Evolutionary conservation across 2,888 invertebrate species (phyloP).

Genomic region (Drosophila formosana): DNA sequence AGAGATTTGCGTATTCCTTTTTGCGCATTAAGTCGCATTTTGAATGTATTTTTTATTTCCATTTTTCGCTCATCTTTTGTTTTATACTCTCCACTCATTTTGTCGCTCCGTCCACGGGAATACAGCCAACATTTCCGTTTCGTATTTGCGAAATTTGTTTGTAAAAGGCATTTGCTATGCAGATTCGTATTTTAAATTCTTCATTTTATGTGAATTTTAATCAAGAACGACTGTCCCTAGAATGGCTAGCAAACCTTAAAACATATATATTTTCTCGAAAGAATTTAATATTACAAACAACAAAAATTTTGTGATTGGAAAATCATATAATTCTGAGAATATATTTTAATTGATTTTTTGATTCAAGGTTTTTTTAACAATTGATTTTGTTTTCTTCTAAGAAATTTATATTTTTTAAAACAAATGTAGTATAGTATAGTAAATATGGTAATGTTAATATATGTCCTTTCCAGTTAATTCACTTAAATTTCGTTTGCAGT

Average conservation of each 20-base stretch:
- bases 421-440: too few relatives aligned
- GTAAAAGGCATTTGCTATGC: conserved; percentile 43
- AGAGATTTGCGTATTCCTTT: conserved; percentile 64
- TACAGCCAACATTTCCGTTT: conserved; percentile 67
- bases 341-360: too few relatives aligned
- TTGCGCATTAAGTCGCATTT: conserved; percentile 72
- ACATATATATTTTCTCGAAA: too few relatives aligned
- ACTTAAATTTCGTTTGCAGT: background rate
- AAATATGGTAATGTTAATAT: too few relatives aligned
- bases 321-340: too few relatives aligned
- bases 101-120: conserved; percentile 17
- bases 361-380: too few relatives aligned
- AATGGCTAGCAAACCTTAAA: background rate
- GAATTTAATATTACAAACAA: too few relatives aligned
- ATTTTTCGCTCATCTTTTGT: conserved; percentile 37
- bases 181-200: conserved; percentile 32
- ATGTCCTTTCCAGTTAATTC: too few relatives aligned
- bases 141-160: conserved; percentile 71
- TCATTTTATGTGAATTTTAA: background rate
- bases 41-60: conserved; percentile 75
- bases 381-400: too few relatives aligned
- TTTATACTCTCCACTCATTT: conserved; percentile 23
- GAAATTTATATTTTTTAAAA: too few relatives aligned
- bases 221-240: background rate
- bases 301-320: too few relatives aligned